A percentile compares a stretch with the other conserved stretches of the same genome.
Conservation (phyloP, 2,888 invertebrate genomes). For the Timema podura region DNA sequence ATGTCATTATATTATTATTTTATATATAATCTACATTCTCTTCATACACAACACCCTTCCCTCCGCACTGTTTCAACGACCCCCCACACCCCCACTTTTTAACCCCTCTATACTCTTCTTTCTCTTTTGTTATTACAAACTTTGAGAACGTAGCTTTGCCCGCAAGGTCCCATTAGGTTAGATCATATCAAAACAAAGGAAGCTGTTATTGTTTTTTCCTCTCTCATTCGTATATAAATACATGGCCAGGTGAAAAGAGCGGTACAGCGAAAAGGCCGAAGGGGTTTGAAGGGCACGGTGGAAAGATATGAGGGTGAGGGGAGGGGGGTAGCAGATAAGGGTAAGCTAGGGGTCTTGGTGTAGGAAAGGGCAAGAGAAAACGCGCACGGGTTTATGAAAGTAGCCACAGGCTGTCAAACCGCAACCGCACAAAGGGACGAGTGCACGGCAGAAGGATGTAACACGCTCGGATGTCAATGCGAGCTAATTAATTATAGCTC, state of each 20-base stretch:
- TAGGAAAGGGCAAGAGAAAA: background rate
- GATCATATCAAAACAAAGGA: constrained; percentile 3
- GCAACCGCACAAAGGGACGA: too few species aligned
- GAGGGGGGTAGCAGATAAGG: constrained; percentile 1
- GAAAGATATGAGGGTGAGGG: background rate
- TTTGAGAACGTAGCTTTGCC: constrained; percentile 5
- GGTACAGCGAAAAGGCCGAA: background rate
- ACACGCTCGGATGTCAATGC: too few species aligned
- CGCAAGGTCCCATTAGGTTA: constrained; percentile 12
- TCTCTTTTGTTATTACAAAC: constrained; percentile 12
- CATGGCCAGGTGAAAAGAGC: constrained; percentile 13
- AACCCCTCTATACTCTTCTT: constrained; percentile 9
- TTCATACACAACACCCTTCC: too few species aligned
- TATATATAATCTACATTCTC: too few species aligned
- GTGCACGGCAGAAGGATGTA: too few species aligned
- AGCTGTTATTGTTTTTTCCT: background rate
- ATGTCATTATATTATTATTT: too few species aligned
- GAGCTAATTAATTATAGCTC: too few species aligned
- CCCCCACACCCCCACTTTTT: too few species aligned
- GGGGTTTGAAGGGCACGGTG: too few species aligned
- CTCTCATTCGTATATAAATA: constrained; percentile 7
- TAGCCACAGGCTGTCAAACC: too few species aligned
- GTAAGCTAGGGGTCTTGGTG: background rate
- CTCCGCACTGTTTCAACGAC: too few species aligned
- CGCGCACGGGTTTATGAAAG: too few species aligned